Evolutionary conservation across 1,140 invertebrate species (phyloP).

Genomic region (Triops longicaudatus): DNA sequence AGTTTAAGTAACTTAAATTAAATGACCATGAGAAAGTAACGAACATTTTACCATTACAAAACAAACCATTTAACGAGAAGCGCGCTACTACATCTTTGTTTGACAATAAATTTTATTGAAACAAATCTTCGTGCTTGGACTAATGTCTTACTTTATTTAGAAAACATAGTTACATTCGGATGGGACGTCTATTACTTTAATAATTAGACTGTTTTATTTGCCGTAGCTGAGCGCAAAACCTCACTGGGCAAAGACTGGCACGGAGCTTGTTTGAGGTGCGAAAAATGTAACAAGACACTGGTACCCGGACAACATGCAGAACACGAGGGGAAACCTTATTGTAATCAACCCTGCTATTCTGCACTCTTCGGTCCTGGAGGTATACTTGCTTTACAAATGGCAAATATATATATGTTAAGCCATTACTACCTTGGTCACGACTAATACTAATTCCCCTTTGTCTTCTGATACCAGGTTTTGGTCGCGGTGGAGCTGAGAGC

Average conservation of each 20-base stretch:
- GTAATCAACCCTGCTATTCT: conserved; percentile 64
- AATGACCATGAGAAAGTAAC: too few species aligned
- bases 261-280: conserved; percentile 58
- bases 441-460: background rate
- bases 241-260: conserved; percentile 76
- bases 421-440: conserved; percentile 14
- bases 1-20: too few species aligned
- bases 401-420: conserved; percentile 16
- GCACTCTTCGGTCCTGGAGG: conserved; percentile 62
- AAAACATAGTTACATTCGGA: too few species aligned
- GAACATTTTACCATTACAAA: too few species aligned
- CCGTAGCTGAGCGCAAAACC: conserved; percentile 62
- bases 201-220: conserved; percentile 27
- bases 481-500: conserved; percentile 54
- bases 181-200: background rate
- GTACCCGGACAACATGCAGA: conserved; percentile 54
- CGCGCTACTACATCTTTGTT: too few species aligned
- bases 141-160: too few species aligned
- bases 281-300: conserved; percentile 69
- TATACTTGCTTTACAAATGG: conserved; percentile 35
- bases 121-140: too few species aligned
- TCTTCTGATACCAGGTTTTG: conserved; percentile 44
- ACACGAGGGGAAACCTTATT: conserved; percentile 69
- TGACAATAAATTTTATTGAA: too few species aligned
- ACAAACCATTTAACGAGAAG: too few species aligned